Evolutionary conservation across 35 echinoderm and acorn worm genomes (phyloP), one percentile per base, ranked within the genome.

Genomic region (Heliocidaris tuberculata): DNA sequence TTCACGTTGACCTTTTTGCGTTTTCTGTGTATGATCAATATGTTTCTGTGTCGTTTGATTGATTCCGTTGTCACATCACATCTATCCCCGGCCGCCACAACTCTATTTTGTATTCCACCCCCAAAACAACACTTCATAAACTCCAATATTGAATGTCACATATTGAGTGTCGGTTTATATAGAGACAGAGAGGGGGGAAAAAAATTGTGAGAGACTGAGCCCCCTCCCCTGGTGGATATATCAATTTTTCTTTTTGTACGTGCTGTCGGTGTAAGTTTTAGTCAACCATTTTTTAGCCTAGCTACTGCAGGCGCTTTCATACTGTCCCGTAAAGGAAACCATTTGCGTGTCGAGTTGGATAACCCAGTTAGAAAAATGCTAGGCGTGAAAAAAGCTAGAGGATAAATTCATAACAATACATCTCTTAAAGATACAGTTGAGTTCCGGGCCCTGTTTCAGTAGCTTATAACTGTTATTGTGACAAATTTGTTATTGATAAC

Each of bases 71-170:
- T 78, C 65, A 78, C 27, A 78, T 78, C 65, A n/a, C 65, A n/a
- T 78, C 21, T 78, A 78, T 78, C 65, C 52, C 65, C 19, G 19
- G 61, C 61, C 19, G 61, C 61, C 61, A 71, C 21, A 7, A 78
- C 65, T 78, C 65, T 19, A n/a, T 78, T 78, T 78, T 78, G 65
- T 78, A 78, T 78, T 78, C 65, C 65, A n/a, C 27, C 65, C 21
- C 7, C 65, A 19, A 78, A 78, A 78, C 65, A 78, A 24, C 21
- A 78, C 19, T 78, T 78, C 65, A 78, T 78, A 78, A 78, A 78
- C n/a, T 78, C 65, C 65, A 78, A 78, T 78, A 78, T 78, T n/a
- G 27, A 78, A 78, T 78, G 65, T 78, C 65, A 78, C 65, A 78
- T 78, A 78, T 78, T 19, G 65, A 78, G 65, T 78, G 65, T n/a